phyloP scores from a whole-genome alignment of 2,888 invertebrate species.

The Terebella lapidaria region DNA sequence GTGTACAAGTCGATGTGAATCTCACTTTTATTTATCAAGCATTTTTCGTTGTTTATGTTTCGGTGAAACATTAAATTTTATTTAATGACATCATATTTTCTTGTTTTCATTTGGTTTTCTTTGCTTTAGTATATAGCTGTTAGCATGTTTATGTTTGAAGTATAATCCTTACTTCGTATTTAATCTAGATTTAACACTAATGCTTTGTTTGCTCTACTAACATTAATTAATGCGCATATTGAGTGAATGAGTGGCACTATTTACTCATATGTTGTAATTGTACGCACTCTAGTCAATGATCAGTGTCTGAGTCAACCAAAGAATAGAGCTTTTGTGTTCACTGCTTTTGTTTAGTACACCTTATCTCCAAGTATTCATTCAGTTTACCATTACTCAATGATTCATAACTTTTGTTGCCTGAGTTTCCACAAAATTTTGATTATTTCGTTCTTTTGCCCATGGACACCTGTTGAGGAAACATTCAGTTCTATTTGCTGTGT shows the following conservation, averaged over 20 bases:
- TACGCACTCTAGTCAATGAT: neutral
- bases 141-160: neutral
- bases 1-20: neutral
- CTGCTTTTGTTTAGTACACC: too few species aligned
- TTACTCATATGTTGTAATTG: neutral
- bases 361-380: too few species aligned
- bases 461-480: neutral
- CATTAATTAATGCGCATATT: neutral
- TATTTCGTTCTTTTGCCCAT: too few species aligned
- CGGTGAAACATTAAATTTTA: conserved; percentile 6
- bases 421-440: too few species aligned
- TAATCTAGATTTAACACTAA: too few species aligned
- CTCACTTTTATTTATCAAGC: conserved; percentile 1
- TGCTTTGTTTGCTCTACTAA: too few species aligned
- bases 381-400: neutral
- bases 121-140: neutral
- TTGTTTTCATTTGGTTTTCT: neutral
- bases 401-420: conserved; percentile 4
- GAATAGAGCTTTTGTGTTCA: too few species aligned
- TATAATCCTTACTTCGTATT: neutral
- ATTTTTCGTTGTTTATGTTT: conserved; percentile 6
- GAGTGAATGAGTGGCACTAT: neutral
- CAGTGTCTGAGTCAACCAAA: neutral
- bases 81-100: neutral
- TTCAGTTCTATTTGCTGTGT: neutral